Conservation (phyloP, 2,113 vertebrate species). For the Cinclus mexicanus region DNA sequence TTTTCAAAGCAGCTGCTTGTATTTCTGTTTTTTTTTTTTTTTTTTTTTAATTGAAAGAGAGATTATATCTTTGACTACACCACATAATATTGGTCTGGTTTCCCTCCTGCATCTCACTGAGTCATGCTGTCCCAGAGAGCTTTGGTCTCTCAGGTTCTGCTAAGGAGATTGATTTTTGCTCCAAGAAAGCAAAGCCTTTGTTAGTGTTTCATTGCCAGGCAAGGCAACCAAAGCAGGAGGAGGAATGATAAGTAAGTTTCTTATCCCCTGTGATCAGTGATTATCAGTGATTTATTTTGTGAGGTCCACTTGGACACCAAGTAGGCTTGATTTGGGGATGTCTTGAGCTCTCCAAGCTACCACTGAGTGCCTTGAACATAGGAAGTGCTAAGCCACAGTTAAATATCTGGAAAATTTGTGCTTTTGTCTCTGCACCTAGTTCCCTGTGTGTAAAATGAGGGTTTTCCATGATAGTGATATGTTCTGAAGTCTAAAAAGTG, state of each 20-base stretch:
- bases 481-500: neutral
- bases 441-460: neutral
- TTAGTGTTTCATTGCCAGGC: neutral
- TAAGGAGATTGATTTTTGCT: neutral
- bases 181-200: neutral
- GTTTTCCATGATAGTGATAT: neutral
- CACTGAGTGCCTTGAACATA: neutral
- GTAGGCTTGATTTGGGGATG: neutral
- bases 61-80: neutral
- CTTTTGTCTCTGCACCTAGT: neutral
- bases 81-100: neutral
- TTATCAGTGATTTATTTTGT: neutral
- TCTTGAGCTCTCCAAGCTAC: neutral
- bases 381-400: neutral
- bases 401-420: neutral
- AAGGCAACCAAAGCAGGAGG: neutral
- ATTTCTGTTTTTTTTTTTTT: neutral
- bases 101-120: neutral
- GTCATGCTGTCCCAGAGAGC: rapidly evolving
- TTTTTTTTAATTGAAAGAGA: neutral
- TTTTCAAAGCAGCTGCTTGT: neutral
- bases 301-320: neutral
- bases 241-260: neutral
- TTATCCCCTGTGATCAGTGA: neutral
- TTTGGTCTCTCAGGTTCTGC: neutral